phyloP scores from a whole-genome alignment of 2,888 invertebrate genomes.

The Papilio demoleus region DNA sequence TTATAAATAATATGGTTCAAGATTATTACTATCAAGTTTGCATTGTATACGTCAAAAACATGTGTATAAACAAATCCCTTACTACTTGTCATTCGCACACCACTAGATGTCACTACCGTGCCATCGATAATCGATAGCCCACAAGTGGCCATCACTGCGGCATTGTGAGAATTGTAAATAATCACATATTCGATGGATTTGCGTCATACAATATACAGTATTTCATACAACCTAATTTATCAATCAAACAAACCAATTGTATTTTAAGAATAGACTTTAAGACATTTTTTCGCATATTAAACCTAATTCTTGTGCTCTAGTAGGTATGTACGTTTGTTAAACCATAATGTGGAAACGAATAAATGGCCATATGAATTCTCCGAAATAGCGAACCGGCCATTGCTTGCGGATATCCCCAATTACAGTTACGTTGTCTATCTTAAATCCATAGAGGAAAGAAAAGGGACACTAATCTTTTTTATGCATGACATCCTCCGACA shows the following conservation, averaged over 20 bases:
- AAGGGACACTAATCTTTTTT: no score
- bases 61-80: conserved; percentile 37
- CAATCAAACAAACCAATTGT: neutral
- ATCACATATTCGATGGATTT: conserved; percentile 51
- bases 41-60: conserved; percentile 23
- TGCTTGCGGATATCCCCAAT: no score
- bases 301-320: no score
- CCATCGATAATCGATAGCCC: conserved; percentile 54
- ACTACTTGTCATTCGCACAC: conserved; percentile 54
- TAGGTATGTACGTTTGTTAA: no score
- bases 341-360: no score
- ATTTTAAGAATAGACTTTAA: neutral
- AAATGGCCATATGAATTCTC: no score
- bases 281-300: no score
- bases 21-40: neutral
- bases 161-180: conserved; percentile 64
- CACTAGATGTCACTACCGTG: conserved; percentile 55
- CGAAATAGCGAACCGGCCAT: no score
- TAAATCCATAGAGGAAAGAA: no score
- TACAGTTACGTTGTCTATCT: no score
- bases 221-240: conserved; percentile 23
- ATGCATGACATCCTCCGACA: no score
- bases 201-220: conserved; percentile 46
- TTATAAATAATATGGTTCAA: no score
- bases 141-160: conserved; percentile 53